Conservation (phyloP, 2,113 vertebrate species). For the Accipiter cooperii region DNA sequence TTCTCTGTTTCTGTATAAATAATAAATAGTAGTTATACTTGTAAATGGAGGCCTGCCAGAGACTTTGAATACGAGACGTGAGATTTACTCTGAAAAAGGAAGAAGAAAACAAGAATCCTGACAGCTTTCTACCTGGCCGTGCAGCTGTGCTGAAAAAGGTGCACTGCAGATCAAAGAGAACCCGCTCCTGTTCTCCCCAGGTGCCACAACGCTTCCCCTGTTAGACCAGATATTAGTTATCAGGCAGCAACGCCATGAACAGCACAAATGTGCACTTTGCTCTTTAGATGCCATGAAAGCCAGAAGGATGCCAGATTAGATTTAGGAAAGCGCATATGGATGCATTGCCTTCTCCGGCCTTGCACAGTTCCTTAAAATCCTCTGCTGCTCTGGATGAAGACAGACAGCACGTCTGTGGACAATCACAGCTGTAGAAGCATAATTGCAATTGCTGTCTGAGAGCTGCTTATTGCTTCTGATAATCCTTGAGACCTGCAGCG, state of each 20-base stretch:
- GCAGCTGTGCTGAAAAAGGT: background rate
- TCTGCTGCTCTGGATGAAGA: background rate
- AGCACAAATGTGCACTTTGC: conserved; percentile 32
- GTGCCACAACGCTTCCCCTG: background rate
- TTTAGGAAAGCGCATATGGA: background rate
- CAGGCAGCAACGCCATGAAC: background rate
- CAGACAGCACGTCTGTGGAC: background rate
- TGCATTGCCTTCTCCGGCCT: background rate
- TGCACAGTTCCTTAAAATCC: background rate
- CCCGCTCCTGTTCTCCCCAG: background rate
- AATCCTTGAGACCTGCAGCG: background rate
- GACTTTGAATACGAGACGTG: background rate
- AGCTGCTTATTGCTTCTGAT: conserved; percentile 16
- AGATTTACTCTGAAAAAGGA: background rate
- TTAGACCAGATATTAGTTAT: background rate
- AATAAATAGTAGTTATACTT: background rate
- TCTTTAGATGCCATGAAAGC: background rate
- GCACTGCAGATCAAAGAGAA: conserved; percentile 5
- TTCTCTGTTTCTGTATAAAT: background rate
- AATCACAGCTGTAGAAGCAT: background rate
- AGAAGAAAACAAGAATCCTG: background rate
- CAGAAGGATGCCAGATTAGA: conserved; percentile 37
- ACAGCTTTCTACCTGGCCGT: background rate
- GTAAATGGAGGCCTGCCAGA: background rate
- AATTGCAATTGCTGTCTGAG: conserved; percentile 21